Base-by-base conservation (phyloP, 2,888 invertebrate species). In the Dastarcus helophoroides region DNA sequence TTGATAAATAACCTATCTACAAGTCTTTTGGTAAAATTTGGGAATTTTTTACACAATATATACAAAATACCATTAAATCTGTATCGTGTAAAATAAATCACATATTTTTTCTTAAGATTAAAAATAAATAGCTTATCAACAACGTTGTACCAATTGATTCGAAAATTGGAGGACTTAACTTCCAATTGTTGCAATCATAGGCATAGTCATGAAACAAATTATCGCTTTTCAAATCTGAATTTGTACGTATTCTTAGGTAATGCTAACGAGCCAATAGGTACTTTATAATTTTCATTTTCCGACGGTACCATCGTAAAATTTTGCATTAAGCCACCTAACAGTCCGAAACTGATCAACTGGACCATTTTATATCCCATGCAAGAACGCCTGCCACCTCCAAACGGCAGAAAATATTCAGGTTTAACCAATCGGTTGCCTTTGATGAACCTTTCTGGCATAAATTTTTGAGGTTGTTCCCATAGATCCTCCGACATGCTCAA, bases 361-460 rank as follows among this genome's bases (percentile, higher is more conserved):
- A 76, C 74, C 59, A 78, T 62, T 48, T 73, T 74, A 56, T 75
- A 74, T 1, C 78, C 78, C 69, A 78, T 71, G 52, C 78, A 78
- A 16, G 74, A 71, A 21, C 77, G 58, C 37, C 71, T 63, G 1
- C 77, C 78, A 3, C 71, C 72, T 1, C 76, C 74, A 51, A 77
- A 78, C 0, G 78, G 78, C 11, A 77, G 53, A 48, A 77, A 78
- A 47, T 72, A 64, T 14, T 75, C 71, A 1, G 77, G 76, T 44
- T 76, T 77, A 3, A 61, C 46, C 8, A 77, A 50, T 25, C 57
- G 55, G 1, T 69, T 70, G 11, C 67, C 59, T 32, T 59, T 60
- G n/a, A 77, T 47, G 49, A 77, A 78, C 42, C 77, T 58, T 42
- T 70, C 68, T 1, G 78, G 79, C 32, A 63, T 58, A 51, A 76